Evolutionary conservation across 2,113 vertebrate genomes (phyloP), one percentile per base, ranked within the genome.

Genomic region (Hemicordylus capensis): DNA sequence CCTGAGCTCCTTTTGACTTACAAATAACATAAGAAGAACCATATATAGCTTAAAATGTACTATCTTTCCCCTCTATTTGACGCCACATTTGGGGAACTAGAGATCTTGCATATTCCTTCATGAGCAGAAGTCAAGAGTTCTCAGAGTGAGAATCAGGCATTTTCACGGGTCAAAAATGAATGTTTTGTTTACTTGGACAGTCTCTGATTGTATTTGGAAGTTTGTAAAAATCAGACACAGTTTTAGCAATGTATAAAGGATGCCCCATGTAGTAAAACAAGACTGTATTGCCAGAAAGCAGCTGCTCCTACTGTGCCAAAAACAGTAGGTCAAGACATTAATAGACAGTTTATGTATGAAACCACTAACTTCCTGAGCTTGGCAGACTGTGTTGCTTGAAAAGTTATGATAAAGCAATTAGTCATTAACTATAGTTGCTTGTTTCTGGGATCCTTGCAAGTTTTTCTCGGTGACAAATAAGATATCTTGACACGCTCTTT

Each of bases 301-400:
- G n/a, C 87, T 89, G 87, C 1, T 80, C 81, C 70, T 81, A 85
- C 10, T 54, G 51, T 88, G 76, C 11, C 54, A 78, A 0, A 0
- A 75, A 48, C 20, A 2, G 14, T 0, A 0, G 74, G 64, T 69
- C 61, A 80, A 63, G 34, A 64, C 59, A 75, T 54, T 86, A 80
- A 87, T 91, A 64, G 77, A 46, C 17, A 89, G 75, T 84, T 12
- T 86, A 46, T 64, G 88, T 31, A 72, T 77, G 46, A 85, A 92
- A 72, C 58, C 88, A 39, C 92, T 90, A 34, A 88, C 89, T 92
- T 93, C 94, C 92, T 94, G 89, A 92, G n/a, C 46, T 59, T 85
- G 70, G 77, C 81, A 88, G 58, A 85, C 76, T 75, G 6, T 64
- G 39, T 42, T 86, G 81, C 86, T 84, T 64, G n/a, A 87, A 51